phyloP scores from a whole-genome alignment of 2,797 vertebrate genomes.

The Parauchenoglanis ngamensis region DNA sequence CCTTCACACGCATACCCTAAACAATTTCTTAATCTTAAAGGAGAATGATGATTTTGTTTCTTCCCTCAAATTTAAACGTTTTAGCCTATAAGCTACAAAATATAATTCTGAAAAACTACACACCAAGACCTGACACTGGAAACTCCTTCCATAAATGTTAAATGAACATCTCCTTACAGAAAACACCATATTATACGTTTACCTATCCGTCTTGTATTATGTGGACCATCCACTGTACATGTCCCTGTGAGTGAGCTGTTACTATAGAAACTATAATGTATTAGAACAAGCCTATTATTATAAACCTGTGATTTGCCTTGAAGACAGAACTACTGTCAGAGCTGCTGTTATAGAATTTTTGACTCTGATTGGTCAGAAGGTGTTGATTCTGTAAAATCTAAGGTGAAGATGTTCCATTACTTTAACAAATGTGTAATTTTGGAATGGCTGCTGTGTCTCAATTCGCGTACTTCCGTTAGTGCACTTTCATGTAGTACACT shows the following conservation, averaged over 20 bases:
- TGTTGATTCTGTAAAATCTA: not conserved
- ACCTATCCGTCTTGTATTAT: not conserved
- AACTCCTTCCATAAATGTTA: no score
- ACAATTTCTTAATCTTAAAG: not conserved
- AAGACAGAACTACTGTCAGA: not conserved
- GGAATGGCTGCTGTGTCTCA: not conserved
- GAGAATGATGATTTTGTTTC: not conserved
- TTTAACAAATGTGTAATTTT: not conserved
- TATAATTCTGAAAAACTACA: not conserved
- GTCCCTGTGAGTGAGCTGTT: not conserved
- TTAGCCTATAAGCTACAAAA: not conserved
- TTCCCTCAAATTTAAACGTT: not conserved
- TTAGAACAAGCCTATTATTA: not conserved
- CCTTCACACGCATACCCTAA: slow-evolving; percentile 31
- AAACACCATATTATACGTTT: not conserved
- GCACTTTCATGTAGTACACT: no score
- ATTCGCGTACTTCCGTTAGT: no score
- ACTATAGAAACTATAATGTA: not conserved
- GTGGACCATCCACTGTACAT: not conserved
- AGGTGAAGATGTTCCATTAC: not conserved
- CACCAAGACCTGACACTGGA: no score
- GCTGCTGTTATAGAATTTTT: not conserved
- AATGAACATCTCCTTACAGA: no score
- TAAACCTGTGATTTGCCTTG: not conserved
- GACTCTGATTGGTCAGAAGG: not conserved